These are phyloP conservation scores for Solenopsis invicta DNA, from an alignment of 1,140 invertebrate genomes.

Conservation along the genomic window DNA sequence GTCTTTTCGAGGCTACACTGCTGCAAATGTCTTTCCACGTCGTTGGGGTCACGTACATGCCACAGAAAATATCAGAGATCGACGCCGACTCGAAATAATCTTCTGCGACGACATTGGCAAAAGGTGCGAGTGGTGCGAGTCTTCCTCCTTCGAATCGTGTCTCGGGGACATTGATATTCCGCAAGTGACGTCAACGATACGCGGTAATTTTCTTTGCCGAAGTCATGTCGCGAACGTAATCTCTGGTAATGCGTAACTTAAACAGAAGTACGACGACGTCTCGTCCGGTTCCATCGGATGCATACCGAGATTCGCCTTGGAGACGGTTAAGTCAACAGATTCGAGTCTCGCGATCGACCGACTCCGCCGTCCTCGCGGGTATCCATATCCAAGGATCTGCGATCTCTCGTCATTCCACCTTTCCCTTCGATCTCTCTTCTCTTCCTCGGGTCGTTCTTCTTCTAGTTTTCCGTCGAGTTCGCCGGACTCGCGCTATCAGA, in stretches of 20 bases:
- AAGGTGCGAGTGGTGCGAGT: neutral
- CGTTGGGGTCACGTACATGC: constrained; percentile 56
- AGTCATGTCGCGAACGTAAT: constrained; percentile 24
- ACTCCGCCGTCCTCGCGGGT: constrained; percentile 22
- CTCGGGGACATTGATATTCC: constrained; percentile 35
- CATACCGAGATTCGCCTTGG: constrained; percentile 25
- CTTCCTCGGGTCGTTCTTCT: constrained; percentile 47
- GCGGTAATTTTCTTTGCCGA: constrained; percentile 4
- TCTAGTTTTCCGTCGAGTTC: constrained; percentile 53
- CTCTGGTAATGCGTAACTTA: constrained; percentile 33
- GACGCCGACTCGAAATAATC: constrained; percentile 6
- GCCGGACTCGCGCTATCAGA: constrained; percentile 35
- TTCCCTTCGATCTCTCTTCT: too few relatives aligned
- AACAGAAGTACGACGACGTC: constrained; percentile 49
- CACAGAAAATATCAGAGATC: constrained; percentile 32
- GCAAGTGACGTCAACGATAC: constrained; percentile 17
- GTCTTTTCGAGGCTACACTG: constrained; percentile 48
- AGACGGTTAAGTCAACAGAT: constrained; percentile 39
- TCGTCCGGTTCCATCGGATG: neutral
- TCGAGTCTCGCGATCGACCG: constrained; percentile 45
- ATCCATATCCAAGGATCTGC: constrained; percentile 34
- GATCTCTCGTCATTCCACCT: constrained; percentile 12
- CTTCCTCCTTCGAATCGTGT: constrained; percentile 1
- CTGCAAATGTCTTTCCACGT: constrained; percentile 52
- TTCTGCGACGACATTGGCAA: constrained; percentile 20